A percentile compares a stretch with the other conserved stretches of the same genome.
Conservation (phyloP, 2,888 invertebrate genomes). For the Sympetrum striolatum region DNA sequence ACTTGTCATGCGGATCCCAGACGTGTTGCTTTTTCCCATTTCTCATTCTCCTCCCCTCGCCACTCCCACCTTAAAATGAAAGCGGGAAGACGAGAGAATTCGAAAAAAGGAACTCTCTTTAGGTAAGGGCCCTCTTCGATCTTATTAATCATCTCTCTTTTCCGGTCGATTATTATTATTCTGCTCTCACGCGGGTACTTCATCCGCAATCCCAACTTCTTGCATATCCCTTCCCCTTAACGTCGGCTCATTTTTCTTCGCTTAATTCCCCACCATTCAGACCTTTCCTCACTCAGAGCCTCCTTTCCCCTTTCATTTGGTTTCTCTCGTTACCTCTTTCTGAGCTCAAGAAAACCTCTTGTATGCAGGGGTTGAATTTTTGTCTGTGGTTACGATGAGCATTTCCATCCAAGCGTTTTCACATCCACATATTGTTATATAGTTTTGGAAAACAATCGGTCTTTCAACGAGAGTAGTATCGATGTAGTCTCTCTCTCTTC, state of each 20-base stretch:
- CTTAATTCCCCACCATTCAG: neutral
- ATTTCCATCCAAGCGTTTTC: too few relatives aligned
- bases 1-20: too few relatives aligned
- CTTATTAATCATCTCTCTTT: neutral
- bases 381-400: neutral
- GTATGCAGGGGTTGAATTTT: neutral
- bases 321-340: neutral
- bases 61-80: neutral
- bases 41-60: neutral
- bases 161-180: neutral
- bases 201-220: neutral
- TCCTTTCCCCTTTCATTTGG: neutral
- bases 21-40: neutral
- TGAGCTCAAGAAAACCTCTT: neutral
- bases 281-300: neutral
- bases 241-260: neutral
- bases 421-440: too few relatives aligned
- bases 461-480: too few relatives aligned
- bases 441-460: too few relatives aligned
- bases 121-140: neutral
- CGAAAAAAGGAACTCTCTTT: neutral
- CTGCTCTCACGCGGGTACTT: neutral
- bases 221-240: neutral
- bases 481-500: too few relatives aligned
- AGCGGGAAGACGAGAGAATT: neutral